phyloP scores from a whole-genome alignment of 2,797 vertebrate genomes.

The Triplophysa bombifrons region DNA sequence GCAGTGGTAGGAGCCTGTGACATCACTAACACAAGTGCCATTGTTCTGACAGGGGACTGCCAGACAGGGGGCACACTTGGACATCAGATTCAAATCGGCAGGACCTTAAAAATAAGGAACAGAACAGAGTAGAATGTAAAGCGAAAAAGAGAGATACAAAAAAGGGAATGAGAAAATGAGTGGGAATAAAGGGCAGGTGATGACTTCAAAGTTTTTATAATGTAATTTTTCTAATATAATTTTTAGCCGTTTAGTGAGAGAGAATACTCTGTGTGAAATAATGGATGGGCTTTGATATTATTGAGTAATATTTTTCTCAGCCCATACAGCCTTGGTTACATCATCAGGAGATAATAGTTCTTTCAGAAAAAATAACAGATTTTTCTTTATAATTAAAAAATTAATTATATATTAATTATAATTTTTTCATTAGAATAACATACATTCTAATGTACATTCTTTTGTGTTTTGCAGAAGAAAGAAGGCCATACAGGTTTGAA shows the following conservation, averaged over 20 bases:
- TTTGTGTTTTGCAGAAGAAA: too few species aligned
- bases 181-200: slow-evolving; percentile 7
- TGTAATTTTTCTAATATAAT: background rate
- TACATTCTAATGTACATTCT: too few species aligned
- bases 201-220: too few species aligned
- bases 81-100: slow-evolving; percentile 82
- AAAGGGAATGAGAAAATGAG: slow-evolving; percentile 10
- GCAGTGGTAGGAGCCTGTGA: slow-evolving; percentile 85
- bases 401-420: too few species aligned
- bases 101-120: slow-evolving; percentile 76
- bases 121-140: background rate
- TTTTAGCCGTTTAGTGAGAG: background rate
- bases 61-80: slow-evolving; percentile 94
- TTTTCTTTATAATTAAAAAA: too few species aligned
- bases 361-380: too few species aligned
- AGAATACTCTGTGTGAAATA: background rate
- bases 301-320: background rate
- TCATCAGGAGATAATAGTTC: background rate
- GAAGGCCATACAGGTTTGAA: too few species aligned
- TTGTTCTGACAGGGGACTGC: slow-evolving; percentile 92
- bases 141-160: slow-evolving; percentile 1
- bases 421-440: too few species aligned
- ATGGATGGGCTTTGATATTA: too few species aligned
- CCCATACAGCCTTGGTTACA: background rate
- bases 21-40: slow-evolving; percentile 86